Base-by-base conservation (phyloP, 2,888 invertebrate genomes). In the Eledona agricola region DNA sequence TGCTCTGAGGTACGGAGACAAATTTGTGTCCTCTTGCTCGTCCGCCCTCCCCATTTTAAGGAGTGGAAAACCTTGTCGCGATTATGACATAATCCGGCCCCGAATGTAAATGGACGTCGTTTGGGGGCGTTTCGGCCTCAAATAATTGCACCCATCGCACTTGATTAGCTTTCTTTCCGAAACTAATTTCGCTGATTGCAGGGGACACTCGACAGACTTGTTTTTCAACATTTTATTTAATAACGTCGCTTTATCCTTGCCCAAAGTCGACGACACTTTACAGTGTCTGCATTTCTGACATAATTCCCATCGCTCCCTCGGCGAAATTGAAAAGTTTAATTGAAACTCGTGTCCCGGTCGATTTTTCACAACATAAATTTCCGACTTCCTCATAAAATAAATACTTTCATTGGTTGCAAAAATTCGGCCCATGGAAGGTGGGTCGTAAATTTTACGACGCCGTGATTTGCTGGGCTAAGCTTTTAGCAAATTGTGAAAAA, bases 151-250 rank as follows among this genome's bases (percentile, higher is more conserved):
- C 20, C 16, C 11, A 17, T 34, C 37, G 12, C 7, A 26, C 12
- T 45, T 45, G 54, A 54, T 54, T 43, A 28, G 28, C 20, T 35
- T 35, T 50, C 53, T 28, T 47, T 53, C 28, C 49, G 29, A 34
- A 51, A 37, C 13, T 34, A 55, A 51, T 55, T 51, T 31, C 20
- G 31, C 25, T 45, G 50, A 55, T 55, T 37, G 43, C 50, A 15
- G 15, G n/a, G 13, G 37, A 54, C 53, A 49, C 49, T 53, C 29
- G 6, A 4, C 55, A 51, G 45, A 31, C 45, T 46, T 45, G 51
- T 46, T 50, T 54, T 54, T 50, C 50, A 25, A 13, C 23, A 7
- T 35, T 35, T 43, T 34, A 28, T 42, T 42, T 31, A 29, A 38
- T 38, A 12, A 20, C 22, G 11, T 6, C 49, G 20, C 34, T 46